Conservation (phyloP, 2,888 invertebrate species). For the Tridacna crocea region DNA sequence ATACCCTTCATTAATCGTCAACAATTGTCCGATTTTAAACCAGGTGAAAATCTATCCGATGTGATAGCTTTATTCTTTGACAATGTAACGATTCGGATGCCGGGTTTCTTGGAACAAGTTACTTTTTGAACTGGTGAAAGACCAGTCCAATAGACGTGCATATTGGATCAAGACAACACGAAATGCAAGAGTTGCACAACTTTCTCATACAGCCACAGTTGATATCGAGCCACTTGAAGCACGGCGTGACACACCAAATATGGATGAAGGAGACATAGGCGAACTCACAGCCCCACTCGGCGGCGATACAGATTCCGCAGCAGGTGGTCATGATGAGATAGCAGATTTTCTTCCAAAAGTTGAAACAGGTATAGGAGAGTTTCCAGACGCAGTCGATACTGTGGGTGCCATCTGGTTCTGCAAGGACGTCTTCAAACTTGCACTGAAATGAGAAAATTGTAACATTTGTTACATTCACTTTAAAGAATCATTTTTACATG, state of each 20-base stretch:
- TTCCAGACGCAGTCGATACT: constrained; percentile 89
- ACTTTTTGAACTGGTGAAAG: constrained; percentile 60
- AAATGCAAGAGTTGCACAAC: constrained; percentile 54
- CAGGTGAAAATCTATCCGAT: no score
- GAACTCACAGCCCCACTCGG: constrained; percentile 85
- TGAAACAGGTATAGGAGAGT: constrained; percentile 87
- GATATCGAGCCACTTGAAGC: constrained; percentile 88
- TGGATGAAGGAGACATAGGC: constrained; percentile 86
- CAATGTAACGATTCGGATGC: constrained; percentile 3
- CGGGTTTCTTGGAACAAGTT: not conserved
- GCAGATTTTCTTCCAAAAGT: constrained; percentile 88
- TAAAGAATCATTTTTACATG: no score
- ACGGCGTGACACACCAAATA: constrained; percentile 90
- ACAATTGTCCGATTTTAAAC: no score
- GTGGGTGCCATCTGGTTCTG: constrained; percentile 73
- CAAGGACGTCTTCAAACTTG: constrained; percentile 73
- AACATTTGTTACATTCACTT: no score
- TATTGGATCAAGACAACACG: constrained; percentile 60
- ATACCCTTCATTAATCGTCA: no score
- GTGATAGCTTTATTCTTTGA: not conserved
- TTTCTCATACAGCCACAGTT: constrained; percentile 77
- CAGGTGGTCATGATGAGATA: constrained; percentile 89
- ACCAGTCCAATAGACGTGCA: constrained; percentile 58
- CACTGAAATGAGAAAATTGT: constrained; percentile 57
- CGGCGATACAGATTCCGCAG: constrained; percentile 88